These are phyloP conservation scores for Muscidifurax raptorellus DNA, from an alignment of 1,140 invertebrate genomes.

Conservation along the genomic window DNA sequence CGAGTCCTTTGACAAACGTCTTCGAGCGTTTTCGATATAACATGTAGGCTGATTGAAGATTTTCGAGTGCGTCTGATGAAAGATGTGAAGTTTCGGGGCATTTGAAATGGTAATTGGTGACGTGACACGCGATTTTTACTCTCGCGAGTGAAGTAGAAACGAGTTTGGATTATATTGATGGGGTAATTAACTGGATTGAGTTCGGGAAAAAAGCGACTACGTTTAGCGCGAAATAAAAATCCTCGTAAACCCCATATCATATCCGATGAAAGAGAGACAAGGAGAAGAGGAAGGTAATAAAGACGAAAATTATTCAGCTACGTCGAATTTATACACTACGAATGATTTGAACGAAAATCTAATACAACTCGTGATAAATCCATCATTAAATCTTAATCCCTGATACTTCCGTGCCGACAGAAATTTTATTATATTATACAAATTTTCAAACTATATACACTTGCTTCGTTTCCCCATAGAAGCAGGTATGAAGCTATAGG, in stretches of 20 bases:
- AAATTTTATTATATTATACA: neutral
- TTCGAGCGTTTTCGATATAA: neutral
- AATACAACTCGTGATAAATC: too few relatives aligned
- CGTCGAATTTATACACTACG: too few relatives aligned
- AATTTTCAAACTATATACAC: neutral
- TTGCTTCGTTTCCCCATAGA: slow-evolving; percentile 13
- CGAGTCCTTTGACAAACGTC: slow-evolving; percentile 30
- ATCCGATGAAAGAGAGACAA: too few relatives aligned
- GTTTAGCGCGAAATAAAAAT: neutral
- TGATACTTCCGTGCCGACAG: neutral
- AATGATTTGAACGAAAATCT: too few relatives aligned
- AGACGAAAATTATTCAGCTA: neutral
- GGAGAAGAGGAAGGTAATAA: neutral
- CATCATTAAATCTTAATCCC: neutral
- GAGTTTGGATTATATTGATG: too few relatives aligned
- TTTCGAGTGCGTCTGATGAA: neutral
- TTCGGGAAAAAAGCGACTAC: neutral
- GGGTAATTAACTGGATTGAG: neutral
- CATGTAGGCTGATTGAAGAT: neutral
- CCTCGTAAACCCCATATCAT: neutral
- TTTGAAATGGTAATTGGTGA: too few relatives aligned
- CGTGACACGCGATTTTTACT: neutral
- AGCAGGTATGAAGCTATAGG: neutral
- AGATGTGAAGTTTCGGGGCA: neutral
- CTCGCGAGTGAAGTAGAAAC: too few relatives aligned